Base-by-base conservation (phyloP, 2,797 vertebrate species). In the Myiotriccus ornatus region DNA sequence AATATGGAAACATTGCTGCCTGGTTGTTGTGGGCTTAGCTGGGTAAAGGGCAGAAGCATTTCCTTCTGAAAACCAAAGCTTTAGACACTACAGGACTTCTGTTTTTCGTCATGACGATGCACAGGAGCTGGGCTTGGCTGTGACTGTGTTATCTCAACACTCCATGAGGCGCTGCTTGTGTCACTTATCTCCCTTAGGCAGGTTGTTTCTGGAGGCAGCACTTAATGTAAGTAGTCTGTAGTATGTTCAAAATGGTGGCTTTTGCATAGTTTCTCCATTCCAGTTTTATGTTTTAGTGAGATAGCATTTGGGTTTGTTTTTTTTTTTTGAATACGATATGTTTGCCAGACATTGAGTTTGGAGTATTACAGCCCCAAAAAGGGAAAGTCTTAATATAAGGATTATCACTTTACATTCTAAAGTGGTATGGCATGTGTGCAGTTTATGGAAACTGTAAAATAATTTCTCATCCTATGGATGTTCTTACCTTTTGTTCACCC, bases 271-370 rank as follows among this genome's bases (percentile, higher is more conserved):
- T 79, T 57, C 76, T 60, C 18, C 22, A 5, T 79, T 96, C 73
- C n/a, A 64, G 7, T 69, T 88, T 90, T 84, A 37, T 97, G 93
- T 97, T 92, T 62, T 62, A 68, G n/a, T 44, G 43, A 95, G 96
- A 96, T 97, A 97, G 87, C 0, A 1, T 25, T 90, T 77, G 11
- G 41, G 41, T 4, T 1, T 62, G n/a, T 35, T 57, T 7, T 2
- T 64, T 35, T 53, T 70, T 92, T 86, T 89, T 91, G 52, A 24
- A 59, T 77, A 46, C 1, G 21, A 28, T 68, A 5, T 23, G 19
- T 84, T 86, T 82, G 73, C 39, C 70, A 90, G 70, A 88, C 77
- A 21, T 28, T 39, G 34, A 67, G 18, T 63, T 13, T 65, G 76
- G 79, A 89, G 65, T 52, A 69, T 60, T 94, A 87, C 47, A 90